Percentiles rank a stretch among this genome's conserved stretches.
Conservation (phyloP, 2,113 vertebrate species). For the Myotis brandtii region DNA sequence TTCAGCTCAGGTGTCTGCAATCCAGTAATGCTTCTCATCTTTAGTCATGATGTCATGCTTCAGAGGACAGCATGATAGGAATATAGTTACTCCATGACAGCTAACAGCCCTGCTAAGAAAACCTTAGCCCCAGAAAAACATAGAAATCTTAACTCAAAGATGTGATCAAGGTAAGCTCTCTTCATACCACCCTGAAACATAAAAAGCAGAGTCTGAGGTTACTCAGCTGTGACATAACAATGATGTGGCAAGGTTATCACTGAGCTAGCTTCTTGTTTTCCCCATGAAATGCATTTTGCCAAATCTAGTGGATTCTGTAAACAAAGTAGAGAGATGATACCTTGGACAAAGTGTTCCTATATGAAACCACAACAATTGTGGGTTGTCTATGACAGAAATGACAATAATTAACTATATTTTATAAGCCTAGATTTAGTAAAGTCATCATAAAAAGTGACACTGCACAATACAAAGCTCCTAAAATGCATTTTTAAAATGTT, state of each 20-base stretch:
- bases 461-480: not conserved
- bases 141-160: constrained; percentile 44
- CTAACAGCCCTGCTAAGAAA: constrained; percentile 45
- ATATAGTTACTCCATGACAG: constrained; percentile 39
- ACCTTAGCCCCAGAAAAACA: constrained; percentile 28
- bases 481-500: not conserved
- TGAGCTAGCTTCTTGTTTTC: constrained; percentile 32
- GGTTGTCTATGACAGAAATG: not conserved
- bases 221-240: constrained; percentile 60
- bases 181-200: not conserved
- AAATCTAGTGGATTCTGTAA: not conserved
- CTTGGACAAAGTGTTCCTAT: not conserved
- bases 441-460: not conserved
- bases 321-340: not conserved
- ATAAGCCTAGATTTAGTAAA: not conserved
- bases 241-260: not conserved
- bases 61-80: constrained; percentile 60
- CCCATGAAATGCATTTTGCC: not conserved
- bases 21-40: constrained; percentile 59
- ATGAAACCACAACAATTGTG: not conserved
- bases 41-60: constrained; percentile 69
- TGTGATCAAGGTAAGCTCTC: constrained; percentile 50
- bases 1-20: constrained; percentile 36
- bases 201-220: constrained; percentile 17
- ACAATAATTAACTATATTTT: not conserved